Evolutionary conservation across 2,888 invertebrate species (phyloP).

Genomic region (Drosophila parthenogenetica): DNA sequence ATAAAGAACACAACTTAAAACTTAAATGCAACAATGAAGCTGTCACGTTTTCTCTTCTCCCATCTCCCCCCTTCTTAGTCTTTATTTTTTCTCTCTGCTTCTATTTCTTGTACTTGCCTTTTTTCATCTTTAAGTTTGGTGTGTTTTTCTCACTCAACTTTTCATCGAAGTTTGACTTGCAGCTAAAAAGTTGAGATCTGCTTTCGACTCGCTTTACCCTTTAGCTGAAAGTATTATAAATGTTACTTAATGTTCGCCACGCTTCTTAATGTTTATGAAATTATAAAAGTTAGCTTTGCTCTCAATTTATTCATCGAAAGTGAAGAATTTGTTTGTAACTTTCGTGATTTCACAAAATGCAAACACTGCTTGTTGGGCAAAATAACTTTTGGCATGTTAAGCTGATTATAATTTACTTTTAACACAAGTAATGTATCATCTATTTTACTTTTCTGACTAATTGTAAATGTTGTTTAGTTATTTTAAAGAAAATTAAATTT

Average conservation of each 20-base stretch:
- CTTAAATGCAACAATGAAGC: slow-evolving; percentile 61
- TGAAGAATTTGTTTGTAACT: slow-evolving; percentile 2
- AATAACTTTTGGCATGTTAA: not conserved
- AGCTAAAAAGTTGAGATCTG: slow-evolving; percentile 51
- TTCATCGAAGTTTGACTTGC: slow-evolving; percentile 72
- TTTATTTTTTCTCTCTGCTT: slow-evolving; percentile 1
- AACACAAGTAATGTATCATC: too few species aligned
- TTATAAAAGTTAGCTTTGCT: slow-evolving; percentile 5
- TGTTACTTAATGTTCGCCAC: slow-evolving; percentile 29
- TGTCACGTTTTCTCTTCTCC: slow-evolving; percentile 5
- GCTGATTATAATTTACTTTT: not conserved
- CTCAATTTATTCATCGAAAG: not conserved
- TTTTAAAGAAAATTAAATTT: not conserved
- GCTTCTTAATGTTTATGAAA: slow-evolving; percentile 3
- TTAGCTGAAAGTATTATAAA: slow-evolving; percentile 42
- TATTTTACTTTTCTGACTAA: too few species aligned
- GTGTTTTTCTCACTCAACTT: slow-evolving; percentile 68
- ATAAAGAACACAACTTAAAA: slow-evolving; percentile 65
- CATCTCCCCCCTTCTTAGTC: not conserved
- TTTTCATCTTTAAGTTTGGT: slow-evolving; percentile 33
- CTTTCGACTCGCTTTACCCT: slow-evolving; percentile 32
- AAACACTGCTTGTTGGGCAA: not conserved
- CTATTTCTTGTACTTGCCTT: not conserved
- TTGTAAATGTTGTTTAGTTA: not conserved
- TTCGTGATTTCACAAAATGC: not conserved